Evolutionary conservation across 2,113 vertebrate species (phyloP).

Genomic region (Sprattus sprattus): DNA sequence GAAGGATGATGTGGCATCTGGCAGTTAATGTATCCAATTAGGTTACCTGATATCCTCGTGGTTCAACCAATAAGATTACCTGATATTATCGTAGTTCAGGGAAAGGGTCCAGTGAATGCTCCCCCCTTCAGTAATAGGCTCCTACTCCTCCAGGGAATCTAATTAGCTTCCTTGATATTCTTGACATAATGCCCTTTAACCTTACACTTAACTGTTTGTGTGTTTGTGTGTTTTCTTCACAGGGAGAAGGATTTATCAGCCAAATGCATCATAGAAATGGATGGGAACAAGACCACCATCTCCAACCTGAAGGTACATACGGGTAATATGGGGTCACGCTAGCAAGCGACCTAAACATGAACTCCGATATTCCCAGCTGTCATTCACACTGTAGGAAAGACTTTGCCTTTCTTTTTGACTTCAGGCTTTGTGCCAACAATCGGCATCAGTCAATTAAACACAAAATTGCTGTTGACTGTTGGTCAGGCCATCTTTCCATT

Average conservation of each 20-base stretch:
- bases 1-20: neutral
- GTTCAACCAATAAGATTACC: neutral
- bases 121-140: too few relatives aligned
- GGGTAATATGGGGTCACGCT: too few relatives aligned
- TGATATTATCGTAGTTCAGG: too few relatives aligned
- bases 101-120: too few relatives aligned
- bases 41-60: too few relatives aligned
- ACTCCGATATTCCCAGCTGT: too few relatives aligned
- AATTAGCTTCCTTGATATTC: too few relatives aligned
- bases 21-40: neutral
- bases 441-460: neutral
- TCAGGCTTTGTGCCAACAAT: neutral
- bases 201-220: neutral
- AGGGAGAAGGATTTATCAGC: slow-evolving; percentile 85
- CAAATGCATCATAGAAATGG: slow-evolving; percentile 92
- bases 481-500: too few relatives aligned
- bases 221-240: slow-evolving; percentile 26
- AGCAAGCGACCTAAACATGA: too few relatives aligned
- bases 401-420: neutral
- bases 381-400: slow-evolving; percentile 23
- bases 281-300: slow-evolving; percentile 89
- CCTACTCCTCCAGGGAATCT: too few relatives aligned
- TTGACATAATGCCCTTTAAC: neutral
- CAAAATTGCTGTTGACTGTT: too few relatives aligned
- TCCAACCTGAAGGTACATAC: slow-evolving; percentile 86